Conservation (phyloP, 2,797 vertebrate species). For the Philypnodon macrostomus region DNA sequence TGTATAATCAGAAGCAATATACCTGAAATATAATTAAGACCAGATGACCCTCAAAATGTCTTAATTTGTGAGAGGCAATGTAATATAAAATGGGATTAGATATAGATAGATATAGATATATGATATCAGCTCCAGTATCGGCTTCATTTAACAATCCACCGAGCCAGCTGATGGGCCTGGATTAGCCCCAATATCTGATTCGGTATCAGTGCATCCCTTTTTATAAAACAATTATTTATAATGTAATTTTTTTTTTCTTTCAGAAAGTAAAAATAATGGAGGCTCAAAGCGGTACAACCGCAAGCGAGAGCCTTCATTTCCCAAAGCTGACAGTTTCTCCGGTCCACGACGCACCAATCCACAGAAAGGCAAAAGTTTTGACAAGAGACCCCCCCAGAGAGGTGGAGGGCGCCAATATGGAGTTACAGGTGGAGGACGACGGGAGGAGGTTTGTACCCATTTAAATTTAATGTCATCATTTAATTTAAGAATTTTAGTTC, state of each 20-base stretch:
- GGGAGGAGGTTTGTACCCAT: conserved; percentile 88
- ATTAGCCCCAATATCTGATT: no score
- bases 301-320: conserved; percentile 90
- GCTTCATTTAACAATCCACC: no score
- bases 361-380: conserved; percentile 99
- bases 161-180: no score
- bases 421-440: conserved; percentile 90
- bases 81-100: no score
- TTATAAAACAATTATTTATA: no score
- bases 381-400: conserved; percentile 95
- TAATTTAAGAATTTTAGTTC: neutral
- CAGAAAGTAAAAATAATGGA: conserved; percentile 90
- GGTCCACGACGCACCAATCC: conserved; percentile 90
- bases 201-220: no score
- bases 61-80: no score
- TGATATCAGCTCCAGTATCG: no score
- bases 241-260: conserved; percentile 35
- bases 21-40: no score
- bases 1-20: no score
- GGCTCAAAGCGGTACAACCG: conserved; percentile 91
- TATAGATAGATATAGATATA: no score
- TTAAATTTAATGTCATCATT: neutral
- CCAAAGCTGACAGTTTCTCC: conserved; percentile 89
- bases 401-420: conserved; percentile 87
- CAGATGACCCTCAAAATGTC: no score